A percentile compares a stretch with the other conserved stretches of the same genome.
Conservation (phyloP, 2,888 invertebrate species). For the Acleris laterana region DNA sequence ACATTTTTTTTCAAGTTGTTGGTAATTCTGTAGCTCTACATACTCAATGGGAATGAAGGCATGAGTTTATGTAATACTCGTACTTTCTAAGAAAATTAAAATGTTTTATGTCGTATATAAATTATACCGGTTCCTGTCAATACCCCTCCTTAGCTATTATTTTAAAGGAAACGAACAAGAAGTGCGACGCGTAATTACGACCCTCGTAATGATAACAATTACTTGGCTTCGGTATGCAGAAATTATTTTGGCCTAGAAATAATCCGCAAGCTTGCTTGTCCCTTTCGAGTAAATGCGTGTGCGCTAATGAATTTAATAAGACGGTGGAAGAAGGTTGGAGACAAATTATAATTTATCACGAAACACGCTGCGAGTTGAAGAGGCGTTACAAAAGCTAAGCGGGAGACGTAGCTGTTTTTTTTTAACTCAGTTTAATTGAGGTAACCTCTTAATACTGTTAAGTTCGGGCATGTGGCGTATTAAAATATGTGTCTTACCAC, state of each 20-base stretch:
- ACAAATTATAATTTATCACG: slow-evolving; percentile 9
- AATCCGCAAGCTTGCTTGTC: slow-evolving; percentile 68
- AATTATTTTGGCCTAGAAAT: slow-evolving; percentile 61
- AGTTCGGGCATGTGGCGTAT: too few relatives aligned
- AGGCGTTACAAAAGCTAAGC: too few relatives aligned
- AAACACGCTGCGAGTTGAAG: neutral
- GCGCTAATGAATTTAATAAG: slow-evolving; percentile 68
- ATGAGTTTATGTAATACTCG: too few relatives aligned
- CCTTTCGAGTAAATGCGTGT: slow-evolving; percentile 65
- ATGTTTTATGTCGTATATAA: neutral
- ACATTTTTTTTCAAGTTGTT: too few relatives aligned
- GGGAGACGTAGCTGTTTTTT: too few relatives aligned
- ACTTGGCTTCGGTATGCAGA: slow-evolving; percentile 65
- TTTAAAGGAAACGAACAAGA: slow-evolving; percentile 37
- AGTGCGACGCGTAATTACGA: slow-evolving; percentile 28
- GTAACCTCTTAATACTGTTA: too few relatives aligned
- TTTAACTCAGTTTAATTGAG: too few relatives aligned
- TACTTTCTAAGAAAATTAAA: too few relatives aligned
- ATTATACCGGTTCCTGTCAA: slow-evolving; percentile 1
- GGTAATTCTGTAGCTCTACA: too few relatives aligned
- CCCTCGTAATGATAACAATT: slow-evolving; percentile 57
- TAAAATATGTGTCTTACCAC: too few relatives aligned
- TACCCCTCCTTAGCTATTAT: slow-evolving; percentile 24
- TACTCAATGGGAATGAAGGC: too few relatives aligned
- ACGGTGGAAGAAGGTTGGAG: slow-evolving; percentile 59